Percentiles rank a stretch among this genome's conserved stretches.
Conservation (phyloP, 2,797 vertebrate species). For the Siniperca scherzeri region DNA sequence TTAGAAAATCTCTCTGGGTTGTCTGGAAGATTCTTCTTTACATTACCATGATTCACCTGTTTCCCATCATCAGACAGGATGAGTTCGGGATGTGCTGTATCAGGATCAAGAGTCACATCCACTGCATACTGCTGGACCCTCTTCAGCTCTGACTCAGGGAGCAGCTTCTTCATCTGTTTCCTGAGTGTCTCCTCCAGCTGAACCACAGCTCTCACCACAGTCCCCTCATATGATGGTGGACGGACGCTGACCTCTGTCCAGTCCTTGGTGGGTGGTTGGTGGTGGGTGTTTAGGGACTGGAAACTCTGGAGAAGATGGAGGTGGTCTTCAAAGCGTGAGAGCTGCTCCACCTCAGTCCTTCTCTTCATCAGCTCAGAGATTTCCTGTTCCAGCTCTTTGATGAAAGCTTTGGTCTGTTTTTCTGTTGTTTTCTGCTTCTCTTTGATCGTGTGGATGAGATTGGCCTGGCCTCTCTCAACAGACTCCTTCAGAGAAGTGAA, state of each 20-base stretch:
- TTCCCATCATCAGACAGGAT: conserved; percentile 41
- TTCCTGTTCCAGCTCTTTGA: too few species aligned
- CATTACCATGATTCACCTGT: neutral
- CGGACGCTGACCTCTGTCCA: neutral
- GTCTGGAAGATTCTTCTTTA: neutral
- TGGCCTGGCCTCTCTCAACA: too few species aligned
- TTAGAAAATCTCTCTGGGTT: neutral
- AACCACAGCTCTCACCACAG: conserved; percentile 6
- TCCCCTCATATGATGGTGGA: conserved; percentile 7
- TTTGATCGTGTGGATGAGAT: too few species aligned
- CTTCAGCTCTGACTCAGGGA: conserved; percentile 21
- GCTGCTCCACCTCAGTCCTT: neutral
- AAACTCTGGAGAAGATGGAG: conserved; percentile 1
- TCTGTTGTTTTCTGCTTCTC: too few species aligned
- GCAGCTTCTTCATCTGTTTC: neutral
- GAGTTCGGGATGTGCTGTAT: neutral
- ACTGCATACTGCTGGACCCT: conserved; percentile 24
- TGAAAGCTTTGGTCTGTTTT: too few species aligned
- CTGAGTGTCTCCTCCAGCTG: conserved; percentile 20
- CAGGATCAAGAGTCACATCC: conserved; percentile 52
- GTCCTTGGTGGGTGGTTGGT: neutral
- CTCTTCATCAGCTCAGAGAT: neutral
- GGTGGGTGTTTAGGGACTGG: neutral
- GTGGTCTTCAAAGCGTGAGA: conserved; percentile 15
- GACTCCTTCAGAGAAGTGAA: conserved; percentile 20